Evolutionary conservation across 2,888 invertebrate species (phyloP).

Genomic region (Mythimna albipuncta): DNA sequence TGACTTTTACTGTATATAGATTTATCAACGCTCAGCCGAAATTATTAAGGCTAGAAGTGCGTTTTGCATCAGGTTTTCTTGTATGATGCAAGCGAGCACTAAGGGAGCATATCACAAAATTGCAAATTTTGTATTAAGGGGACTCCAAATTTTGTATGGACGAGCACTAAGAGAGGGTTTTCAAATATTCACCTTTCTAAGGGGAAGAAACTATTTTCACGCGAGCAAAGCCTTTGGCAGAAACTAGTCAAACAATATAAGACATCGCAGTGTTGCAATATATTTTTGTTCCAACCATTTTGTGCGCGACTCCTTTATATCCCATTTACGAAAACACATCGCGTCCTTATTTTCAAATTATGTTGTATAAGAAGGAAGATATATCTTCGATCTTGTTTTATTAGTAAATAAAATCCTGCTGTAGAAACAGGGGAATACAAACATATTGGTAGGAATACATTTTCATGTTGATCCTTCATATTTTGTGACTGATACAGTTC

Average conservation of each 20-base stretch:
- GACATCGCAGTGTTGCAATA: conserved; percentile 17
- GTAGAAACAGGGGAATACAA: not conserved
- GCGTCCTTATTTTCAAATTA: conserved; percentile 53
- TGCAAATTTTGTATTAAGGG: no score
- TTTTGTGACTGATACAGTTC: conserved; percentile 17
- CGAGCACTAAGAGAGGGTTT: no score
- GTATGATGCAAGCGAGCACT: no score
- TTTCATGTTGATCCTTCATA: conserved; percentile 9
- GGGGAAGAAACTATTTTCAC: no score
- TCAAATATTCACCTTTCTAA: no score
- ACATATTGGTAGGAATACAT: not conserved
- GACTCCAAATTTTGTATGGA: no score
- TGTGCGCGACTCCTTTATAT: conserved; percentile 18
- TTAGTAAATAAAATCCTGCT: conserved; percentile 44
- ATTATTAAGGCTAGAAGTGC: no score
- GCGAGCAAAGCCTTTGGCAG: no score
- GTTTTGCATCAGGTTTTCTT: no score
- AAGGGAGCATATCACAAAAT: no score
- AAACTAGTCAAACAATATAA: not conserved
- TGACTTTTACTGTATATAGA: no score
- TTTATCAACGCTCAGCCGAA: no score
- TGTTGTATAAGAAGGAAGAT: conserved; percentile 36
- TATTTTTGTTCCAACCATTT: conserved; percentile 41
- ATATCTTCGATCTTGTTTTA: conserved; percentile 59
- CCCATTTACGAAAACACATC: conserved; percentile 35